A percentile compares a stretch with the other conserved stretches of the same genome.
phyloP scores from a whole-genome alignment of 2,113 vertebrate genomes.

The Arenaria interpres region DNA sequence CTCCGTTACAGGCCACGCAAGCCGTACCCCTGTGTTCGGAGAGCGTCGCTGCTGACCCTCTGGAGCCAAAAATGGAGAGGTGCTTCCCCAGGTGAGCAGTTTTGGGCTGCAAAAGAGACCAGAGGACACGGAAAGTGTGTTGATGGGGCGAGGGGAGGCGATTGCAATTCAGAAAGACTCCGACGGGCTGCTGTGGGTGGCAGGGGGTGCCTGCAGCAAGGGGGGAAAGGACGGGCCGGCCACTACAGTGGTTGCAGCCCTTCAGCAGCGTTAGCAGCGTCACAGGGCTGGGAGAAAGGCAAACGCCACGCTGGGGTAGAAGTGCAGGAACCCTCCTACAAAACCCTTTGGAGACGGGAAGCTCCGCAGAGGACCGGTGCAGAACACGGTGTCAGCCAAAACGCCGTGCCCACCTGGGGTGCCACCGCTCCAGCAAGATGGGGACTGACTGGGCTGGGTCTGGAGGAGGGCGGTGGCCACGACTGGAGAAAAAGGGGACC shows the following conservation, averaged over 20 bases:
- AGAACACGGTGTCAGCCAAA: neutral
- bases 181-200: neutral
- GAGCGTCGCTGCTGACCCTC: neutral
- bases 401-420: neutral
- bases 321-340: neutral
- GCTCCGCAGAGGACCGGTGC: neutral
- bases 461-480: neutral
- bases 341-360: neutral
- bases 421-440: neutral
- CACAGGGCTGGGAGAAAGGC: neutral
- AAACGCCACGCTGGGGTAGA: neutral
- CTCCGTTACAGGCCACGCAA: neutral
- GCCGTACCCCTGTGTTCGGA: neutral
- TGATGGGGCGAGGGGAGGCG: neutral
- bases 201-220: neutral
- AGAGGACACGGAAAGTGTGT: neutral
- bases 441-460: neutral
- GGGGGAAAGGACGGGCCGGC: neutral
- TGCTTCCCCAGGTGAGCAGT: neutral
- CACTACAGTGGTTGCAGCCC: rapidly evolving
- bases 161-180: neutral
- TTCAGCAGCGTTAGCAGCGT: neutral
- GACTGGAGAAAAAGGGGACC: neutral
- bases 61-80: neutral
- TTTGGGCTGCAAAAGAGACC: neutral